Base-by-base conservation (phyloP, 2,113 vertebrate species). In the Equus przewalskii region DNA sequence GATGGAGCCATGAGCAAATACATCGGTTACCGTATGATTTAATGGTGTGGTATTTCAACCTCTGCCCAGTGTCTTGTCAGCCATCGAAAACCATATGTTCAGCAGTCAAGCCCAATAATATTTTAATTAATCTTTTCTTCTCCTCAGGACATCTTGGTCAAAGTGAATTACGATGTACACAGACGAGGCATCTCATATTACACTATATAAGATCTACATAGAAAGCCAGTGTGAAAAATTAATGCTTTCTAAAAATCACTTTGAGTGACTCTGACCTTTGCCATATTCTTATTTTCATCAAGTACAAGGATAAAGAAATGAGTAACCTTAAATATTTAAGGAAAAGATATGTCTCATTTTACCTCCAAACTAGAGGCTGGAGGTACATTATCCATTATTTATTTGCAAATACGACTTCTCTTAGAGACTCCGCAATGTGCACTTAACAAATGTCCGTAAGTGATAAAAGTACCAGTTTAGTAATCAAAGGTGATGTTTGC, bases 21-120 rank as follows among this genome's bases (percentile, higher is more conserved):
- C 46, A 92, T 64, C 78, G 19, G 3, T 85, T 94, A 97, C 75
- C 76, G 18, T 85, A 97, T 98, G 96, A 99, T 98, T 98, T 98
- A 98, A 98, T 87, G 73, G 98, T 87, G 65, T 84, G 84, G 70
- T 96, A 96, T 90, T 97, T 86, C 94, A 94, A 91, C 33, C 91
- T 97, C 98, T 98, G 98, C 85, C 97, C 96, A 98, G 58, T 98
- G 76, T 97, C 97, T 98, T 91, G 97, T 98, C 97, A 98, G 92
- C 84, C 96, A 95, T 97, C 0, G 0, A 83, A 91, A 97, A 24
- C 97, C 88, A 97, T 92, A 98, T 98, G 95, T 88, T 96, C 88
- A 95, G 86, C 91, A 98, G 93, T 97, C 65, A 85, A 94, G 21
- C 21, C 19, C 51, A 96, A 84, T 87, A 93, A 94, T 97, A 96